phyloP scores from a whole-genome alignment of 2,888 invertebrate species.

The Rhagonycha fulva region DNA sequence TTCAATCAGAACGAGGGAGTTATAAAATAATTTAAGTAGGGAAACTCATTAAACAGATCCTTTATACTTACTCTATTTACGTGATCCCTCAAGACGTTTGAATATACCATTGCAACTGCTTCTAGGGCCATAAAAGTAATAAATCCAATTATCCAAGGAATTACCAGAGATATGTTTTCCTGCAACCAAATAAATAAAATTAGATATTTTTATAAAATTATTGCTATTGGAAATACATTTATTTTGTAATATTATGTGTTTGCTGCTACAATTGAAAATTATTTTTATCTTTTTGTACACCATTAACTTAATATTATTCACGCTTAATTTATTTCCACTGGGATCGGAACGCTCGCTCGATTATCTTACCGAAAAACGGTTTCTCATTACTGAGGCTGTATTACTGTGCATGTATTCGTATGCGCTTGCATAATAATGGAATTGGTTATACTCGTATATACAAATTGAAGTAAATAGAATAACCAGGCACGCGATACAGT shows the following conservation, averaged over 20 bases:
- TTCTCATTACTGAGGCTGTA: not conserved
- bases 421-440: not conserved
- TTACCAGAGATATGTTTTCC: conserved; percentile 76
- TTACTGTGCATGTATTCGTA: not conserved
- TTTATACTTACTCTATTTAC: conserved; percentile 71
- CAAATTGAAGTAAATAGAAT: not conserved
- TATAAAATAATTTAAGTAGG: not conserved
- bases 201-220: not conserved
- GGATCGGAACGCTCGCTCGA: not conserved
- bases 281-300: not conserved
- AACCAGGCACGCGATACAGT: not conserved
- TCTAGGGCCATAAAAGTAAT: conserved; percentile 81
- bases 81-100: conserved; percentile 80
- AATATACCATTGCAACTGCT: conserved; percentile 81
- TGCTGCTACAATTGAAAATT: not conserved
- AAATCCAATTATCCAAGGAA: conserved; percentile 80
- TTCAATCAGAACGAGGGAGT: not conserved
- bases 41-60: not conserved
- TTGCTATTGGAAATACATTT: not conserved
- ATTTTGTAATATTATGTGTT: not conserved
- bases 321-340: not conserved
- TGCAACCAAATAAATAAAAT: conserved; percentile 44
- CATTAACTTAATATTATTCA: not conserved
- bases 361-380: not conserved
- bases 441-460: not conserved